phyloP scores from a whole-genome alignment of 2,797 vertebrate genomes.

The Muraenolepis orangiensis region DNA sequence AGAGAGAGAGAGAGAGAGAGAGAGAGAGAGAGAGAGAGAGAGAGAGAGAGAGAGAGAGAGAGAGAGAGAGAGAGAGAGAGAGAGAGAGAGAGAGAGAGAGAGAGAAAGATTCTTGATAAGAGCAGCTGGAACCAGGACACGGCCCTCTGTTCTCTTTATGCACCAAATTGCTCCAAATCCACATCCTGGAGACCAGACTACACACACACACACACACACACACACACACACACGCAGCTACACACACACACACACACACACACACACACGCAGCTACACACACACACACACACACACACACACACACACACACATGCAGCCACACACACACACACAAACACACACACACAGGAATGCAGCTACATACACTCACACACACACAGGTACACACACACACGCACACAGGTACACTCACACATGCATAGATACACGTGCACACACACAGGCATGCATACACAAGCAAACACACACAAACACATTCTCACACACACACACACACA shows the following conservation, averaged over 20 bases:
- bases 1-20: not conserved
- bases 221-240: not conserved
- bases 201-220: not conserved
- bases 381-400: not conserved
- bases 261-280: not conserved
- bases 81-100: not conserved
- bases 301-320: not conserved
- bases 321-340: too few species aligned
- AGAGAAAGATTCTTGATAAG: constrained; percentile 9
- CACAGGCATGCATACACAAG: too few species aligned
- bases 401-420: not conserved
- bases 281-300: not conserved
- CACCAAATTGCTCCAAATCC: constrained; percentile 35
- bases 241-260: not conserved
- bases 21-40: not conserved
- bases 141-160: constrained; percentile 1
- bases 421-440: too few species aligned
- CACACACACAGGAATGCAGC: not conserved
- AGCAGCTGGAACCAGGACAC: not conserved
- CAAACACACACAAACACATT: too few species aligned
- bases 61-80: not conserved
- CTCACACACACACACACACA: not conserved
- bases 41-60: not conserved
- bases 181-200: constrained; percentile 36
- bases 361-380: too few species aligned